Evolutionary conservation across 2,888 invertebrate genomes (phyloP).

Genomic region (Beris chalybata): DNA sequence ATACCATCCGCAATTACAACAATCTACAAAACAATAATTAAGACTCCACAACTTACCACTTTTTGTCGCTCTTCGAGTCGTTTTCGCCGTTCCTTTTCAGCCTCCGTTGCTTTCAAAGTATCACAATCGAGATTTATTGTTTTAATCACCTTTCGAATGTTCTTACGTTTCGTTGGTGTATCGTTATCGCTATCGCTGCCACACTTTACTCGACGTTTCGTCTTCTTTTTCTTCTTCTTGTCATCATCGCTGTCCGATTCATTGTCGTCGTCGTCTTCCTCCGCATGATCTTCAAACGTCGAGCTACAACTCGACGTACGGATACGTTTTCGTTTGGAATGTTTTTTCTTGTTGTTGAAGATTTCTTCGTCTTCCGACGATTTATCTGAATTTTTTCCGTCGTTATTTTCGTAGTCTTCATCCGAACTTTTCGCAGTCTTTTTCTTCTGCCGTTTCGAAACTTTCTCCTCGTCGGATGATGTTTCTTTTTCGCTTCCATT

Average conservation of each 20-base stretch:
- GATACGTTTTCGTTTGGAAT: slow-evolving; percentile 4
- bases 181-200: slow-evolving; percentile 49
- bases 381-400: slow-evolving; percentile 1
- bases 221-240: slow-evolving; percentile 28
- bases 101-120: slow-evolving; percentile 86
- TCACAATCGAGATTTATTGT: slow-evolving; percentile 72
- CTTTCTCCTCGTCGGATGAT: neutral
- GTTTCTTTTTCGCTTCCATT: neutral
- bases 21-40: neutral
- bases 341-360: slow-evolving; percentile 1
- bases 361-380: slow-evolving; percentile 29
- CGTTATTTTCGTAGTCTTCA: neutral
- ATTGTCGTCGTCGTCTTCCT: slow-evolving; percentile 7
- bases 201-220: slow-evolving; percentile 21
- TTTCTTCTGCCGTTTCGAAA: neutral
- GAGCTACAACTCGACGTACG: slow-evolving; percentile 19
- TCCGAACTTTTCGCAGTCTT: neutral
- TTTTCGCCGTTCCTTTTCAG: slow-evolving; percentile 85
- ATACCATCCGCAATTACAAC: no score
- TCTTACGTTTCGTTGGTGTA: slow-evolving; percentile 57
- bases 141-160: slow-evolving; percentile 62
- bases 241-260: slow-evolving; percentile 28
- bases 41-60: slow-evolving; percentile 60
- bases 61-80: slow-evolving; percentile 88
- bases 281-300: slow-evolving; percentile 48